These are phyloP conservation scores for Drosophila subpulchrella DNA, from an alignment of 1,140 invertebrate species.

Conservation along the genomic window DNA sequence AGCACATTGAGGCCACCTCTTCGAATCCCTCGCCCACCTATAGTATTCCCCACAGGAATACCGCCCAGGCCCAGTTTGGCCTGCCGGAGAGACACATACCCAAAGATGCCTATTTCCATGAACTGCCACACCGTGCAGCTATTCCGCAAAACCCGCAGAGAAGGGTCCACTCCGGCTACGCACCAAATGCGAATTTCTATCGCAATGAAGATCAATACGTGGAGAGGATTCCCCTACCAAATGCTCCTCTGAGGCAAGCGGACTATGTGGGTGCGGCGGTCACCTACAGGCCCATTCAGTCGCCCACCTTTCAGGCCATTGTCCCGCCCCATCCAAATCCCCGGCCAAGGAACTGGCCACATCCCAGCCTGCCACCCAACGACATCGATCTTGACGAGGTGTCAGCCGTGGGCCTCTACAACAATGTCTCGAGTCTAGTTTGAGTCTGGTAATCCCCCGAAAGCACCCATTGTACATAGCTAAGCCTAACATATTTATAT, in stretches of 20 bases:
- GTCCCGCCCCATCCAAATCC: slow-evolving; percentile 13
- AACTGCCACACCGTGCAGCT: slow-evolving; percentile 85
- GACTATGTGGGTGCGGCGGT: slow-evolving; percentile 15
- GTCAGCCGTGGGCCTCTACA: slow-evolving; percentile 56
- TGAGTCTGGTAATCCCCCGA: slow-evolving; percentile 24
- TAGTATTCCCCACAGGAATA: slow-evolving; percentile 33
- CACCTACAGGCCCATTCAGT: slow-evolving; percentile 25
- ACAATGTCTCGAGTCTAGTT: slow-evolving; percentile 71
- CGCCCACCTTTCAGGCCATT: slow-evolving; percentile 22
- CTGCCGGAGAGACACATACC: slow-evolving; percentile 81
- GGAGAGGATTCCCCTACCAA: slow-evolving; percentile 8
- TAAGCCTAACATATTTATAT: slow-evolving; percentile 62
- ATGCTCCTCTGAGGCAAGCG: slow-evolving; percentile 7
- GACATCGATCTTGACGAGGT: slow-evolving; percentile 63
- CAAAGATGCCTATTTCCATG: slow-evolving; percentile 87
- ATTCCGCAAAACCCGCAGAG: slow-evolving; percentile 19
- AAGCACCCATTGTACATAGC: slow-evolving; percentile 60
- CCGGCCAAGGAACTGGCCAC: slow-evolving; percentile 39
- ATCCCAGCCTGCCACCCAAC: slow-evolving; percentile 24
- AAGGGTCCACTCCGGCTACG: slow-evolving; percentile 35
- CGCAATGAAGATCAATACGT: slow-evolving; percentile 31
- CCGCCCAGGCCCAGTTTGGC: slow-evolving; percentile 16
- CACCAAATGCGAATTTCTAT: slow-evolving; percentile 35
- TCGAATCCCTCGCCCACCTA: slow-evolving; percentile 51
- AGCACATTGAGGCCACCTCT: slow-evolving; percentile 15